phyloP scores from a whole-genome alignment of 2,888 invertebrate species.

The Eilema sororculum region DNA sequence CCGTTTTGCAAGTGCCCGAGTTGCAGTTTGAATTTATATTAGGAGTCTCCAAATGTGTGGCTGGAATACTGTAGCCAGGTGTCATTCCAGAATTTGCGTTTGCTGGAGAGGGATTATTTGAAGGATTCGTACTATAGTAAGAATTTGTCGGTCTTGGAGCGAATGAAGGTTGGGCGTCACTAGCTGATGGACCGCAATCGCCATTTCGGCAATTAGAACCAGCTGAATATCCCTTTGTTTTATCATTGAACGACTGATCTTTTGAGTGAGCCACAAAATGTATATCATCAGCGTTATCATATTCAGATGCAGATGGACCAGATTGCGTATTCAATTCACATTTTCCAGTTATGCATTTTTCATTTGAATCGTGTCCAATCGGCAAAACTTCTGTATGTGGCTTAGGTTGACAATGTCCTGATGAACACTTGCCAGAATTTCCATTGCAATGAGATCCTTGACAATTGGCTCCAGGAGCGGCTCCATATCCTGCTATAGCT shows the following conservation, averaged over 20 bases:
- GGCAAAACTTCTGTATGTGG: slow-evolving; percentile 32
- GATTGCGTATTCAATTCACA: slow-evolving; percentile 33
- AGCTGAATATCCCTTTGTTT: slow-evolving; percentile 16
- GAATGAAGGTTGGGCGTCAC: slow-evolving; percentile 22
- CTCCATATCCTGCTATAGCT: slow-evolving; percentile 33
- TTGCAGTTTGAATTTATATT: slow-evolving; percentile 56
- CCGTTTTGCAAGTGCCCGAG: slow-evolving; percentile 50
- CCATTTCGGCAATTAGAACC: slow-evolving; percentile 38
- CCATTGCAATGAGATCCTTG: slow-evolving; percentile 59
- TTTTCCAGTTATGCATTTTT: slow-evolving; percentile 52
- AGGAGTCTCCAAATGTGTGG: slow-evolving; percentile 65
- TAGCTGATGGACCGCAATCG: slow-evolving; percentile 34
- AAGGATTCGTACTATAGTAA: slow-evolving; percentile 44
- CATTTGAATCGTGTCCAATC: slow-evolving; percentile 26
- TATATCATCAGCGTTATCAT: slow-evolving; percentile 38
- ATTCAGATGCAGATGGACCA: slow-evolving; percentile 17
- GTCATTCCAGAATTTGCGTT: slow-evolving; percentile 31
- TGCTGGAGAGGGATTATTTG: slow-evolving; percentile 40
- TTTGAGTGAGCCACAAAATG: slow-evolving; percentile 33
- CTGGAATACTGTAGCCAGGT: slow-evolving; percentile 56
- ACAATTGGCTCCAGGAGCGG: slow-evolving; percentile 51
- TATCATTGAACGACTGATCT: slow-evolving; percentile 22
- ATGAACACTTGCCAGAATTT: slow-evolving; percentile 53
- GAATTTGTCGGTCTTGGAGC: slow-evolving; percentile 41
- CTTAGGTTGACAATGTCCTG: slow-evolving; percentile 50